Evolutionary conservation across 2,888 invertebrate genomes (phyloP), one percentile per base, ranked within the genome.

Genomic region (Acronicta psi): DNA sequence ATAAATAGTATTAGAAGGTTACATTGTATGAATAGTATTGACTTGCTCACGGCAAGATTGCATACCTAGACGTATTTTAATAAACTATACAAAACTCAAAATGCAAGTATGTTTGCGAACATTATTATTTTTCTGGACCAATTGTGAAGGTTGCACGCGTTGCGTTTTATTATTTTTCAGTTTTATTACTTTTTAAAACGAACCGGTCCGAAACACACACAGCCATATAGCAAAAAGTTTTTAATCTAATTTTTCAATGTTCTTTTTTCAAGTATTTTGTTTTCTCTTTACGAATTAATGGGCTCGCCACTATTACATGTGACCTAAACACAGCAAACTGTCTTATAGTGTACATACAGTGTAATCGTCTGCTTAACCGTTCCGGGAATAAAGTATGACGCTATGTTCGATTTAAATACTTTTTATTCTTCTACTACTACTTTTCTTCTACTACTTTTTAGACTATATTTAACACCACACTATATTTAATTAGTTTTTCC

Each of bases 141-240:
- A 34, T 34, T 9, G n/a, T 10, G n/a, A 42, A 34, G 31, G 31
- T n/a, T 41, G 20, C 36, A 46, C 20, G 34, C 43, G 36, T 20
- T 14, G 43, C 31, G 17, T 36, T 63, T 52, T 40, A 51, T 23
- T 23, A 40, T 20, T 38, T 16, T 40, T 18, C 4, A 50, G 34
- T 13, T 20, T 7, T 34, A 40, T 64, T 37, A 42, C 31, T 51
- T 34, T 25, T 34, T 37, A 11, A 46, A 38, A 37, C 13, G 25
- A n/a, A n/a, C 50, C 56, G 18, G 23, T 57, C 58, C n/a, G n/a
- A 34, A 31, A 16, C 9, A 7, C 50, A 46, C 37, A 38, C 34
- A 44, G 34, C n/a, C 10, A 47, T 59, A 51, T 51, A 11, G 45
- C 29, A 14, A 44, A 34, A 34, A 46, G 34, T 45, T 42, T 45